Percentiles rank a stretch among this genome's conserved stretches.
Conservation (phyloP, 2,888 invertebrate species). For the Aphidius colemani region DNA sequence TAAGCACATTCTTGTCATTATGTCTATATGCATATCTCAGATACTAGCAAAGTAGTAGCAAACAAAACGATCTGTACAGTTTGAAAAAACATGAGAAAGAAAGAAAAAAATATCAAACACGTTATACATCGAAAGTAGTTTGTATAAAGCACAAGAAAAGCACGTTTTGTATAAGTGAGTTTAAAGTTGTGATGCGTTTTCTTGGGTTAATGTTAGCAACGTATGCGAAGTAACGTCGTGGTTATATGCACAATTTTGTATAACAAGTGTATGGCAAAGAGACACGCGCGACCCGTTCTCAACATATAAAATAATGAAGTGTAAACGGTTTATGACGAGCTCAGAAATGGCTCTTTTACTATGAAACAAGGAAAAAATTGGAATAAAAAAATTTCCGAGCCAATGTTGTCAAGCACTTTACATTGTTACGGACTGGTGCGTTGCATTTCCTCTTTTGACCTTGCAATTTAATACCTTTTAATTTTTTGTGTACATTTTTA, state of each 20-base stretch:
- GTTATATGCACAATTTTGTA: slow-evolving; percentile 1
- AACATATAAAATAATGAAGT: slow-evolving; percentile 43
- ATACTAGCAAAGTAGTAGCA: too few species aligned
- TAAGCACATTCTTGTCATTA: too few species aligned
- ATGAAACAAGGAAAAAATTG: slow-evolving; percentile 1
- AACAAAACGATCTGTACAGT: too few species aligned
- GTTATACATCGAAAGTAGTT: too few species aligned
- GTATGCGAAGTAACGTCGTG: slow-evolving; percentile 19
- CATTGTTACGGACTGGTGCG: slow-evolving; percentile 7
- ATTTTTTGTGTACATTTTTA: too few species aligned
- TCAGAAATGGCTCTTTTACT: slow-evolving; percentile 43
- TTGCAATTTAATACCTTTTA: too few species aligned
- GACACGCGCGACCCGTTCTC: not conserved
- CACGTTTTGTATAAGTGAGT: slow-evolving; percentile 13
- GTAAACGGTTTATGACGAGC: slow-evolving; percentile 38
- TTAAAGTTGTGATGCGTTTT: slow-evolving; percentile 2
- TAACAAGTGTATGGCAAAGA: not conserved
- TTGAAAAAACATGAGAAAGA: too few species aligned
- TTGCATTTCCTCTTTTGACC: too few species aligned
- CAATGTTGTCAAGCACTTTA: slow-evolving; percentile 39
- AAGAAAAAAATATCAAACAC: too few species aligned
- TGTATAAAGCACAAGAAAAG: not conserved
- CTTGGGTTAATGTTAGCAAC: slow-evolving; percentile 19
- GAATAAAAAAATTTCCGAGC: too few species aligned
- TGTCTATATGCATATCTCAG: too few species aligned